Evolutionary conservation across 2,888 invertebrate species (phyloP), one percentile per base, ranked within the genome.

Genomic region (Chymomyza procnemis): DNA sequence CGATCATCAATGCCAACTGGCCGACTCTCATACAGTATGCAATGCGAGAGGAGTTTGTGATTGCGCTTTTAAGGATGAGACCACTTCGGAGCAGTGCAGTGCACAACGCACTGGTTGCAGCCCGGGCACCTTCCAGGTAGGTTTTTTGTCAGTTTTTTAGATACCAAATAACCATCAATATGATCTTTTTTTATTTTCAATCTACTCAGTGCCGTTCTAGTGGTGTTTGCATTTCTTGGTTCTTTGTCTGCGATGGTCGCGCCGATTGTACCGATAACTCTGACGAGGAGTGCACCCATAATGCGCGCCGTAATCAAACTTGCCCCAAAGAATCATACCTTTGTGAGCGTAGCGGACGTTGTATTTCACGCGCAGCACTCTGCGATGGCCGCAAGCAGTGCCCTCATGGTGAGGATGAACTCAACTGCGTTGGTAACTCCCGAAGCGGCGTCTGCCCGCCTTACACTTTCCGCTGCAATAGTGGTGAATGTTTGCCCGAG

Each of bases 181-280:
- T 5, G n/a, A n/a, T 22, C 2, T 47, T 54, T 56, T 4, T 3
- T 14, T 66, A 92, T 41, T 41, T 12, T 34, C 9, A 9, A 9
- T 0, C 34, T 41, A 12, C 34, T 63, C 92, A 97, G 95, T 97
- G 97, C 89, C 95, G 95, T 34, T 95, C 95, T 62, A 95, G 95
- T 61, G 97, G 97, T 1, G 93, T 94, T 14, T 97, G 97, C 90
- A 96, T 97, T 88, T 97, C 96, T 82, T 97, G 97, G 97, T 97
- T 96, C 92, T 97, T 97, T 91, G 96, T 97, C 4, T 97, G 97
- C 90, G 97, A 97, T 89, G 89, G 91, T 14, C 93, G 95, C 74
- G 93, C 94, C 73, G 96, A 97, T 88, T 97, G 97, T 88, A 93
- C 93, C 8, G 97, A 97, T 87, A 96, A 95, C 19, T 96, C 96